Percentiles rank a stretch among this genome's conserved stretches.
These are phyloP conservation scores for Ictalurus furcatus DNA, from an alignment of 2,113 vertebrate species.

Conservation along the genomic window DNA sequence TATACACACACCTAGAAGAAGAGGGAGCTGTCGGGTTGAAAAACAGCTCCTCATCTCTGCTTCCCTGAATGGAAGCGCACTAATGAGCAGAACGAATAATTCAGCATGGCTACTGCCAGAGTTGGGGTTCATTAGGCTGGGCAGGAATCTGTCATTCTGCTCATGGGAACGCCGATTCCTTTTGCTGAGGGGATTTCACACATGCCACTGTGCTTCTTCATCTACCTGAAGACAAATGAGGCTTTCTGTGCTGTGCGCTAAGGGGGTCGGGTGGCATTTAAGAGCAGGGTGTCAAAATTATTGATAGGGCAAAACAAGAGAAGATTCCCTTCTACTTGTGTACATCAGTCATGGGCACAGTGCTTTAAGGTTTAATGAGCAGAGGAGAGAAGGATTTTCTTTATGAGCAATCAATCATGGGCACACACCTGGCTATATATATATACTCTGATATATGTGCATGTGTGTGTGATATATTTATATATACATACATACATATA, in stretches of 20 bases:
- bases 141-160: slow-evolving; percentile 53
- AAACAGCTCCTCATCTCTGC: slow-evolving; percentile 43
- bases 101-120: slow-evolving; percentile 39
- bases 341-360: slow-evolving; percentile 37
- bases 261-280: slow-evolving; percentile 16
- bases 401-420: neutral
- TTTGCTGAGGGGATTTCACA: slow-evolving; percentile 12
- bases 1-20: slow-evolving; percentile 8
- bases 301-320: slow-evolving; percentile 47
- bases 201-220: slow-evolving; percentile 35
- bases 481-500: too few species aligned
- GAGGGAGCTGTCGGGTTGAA: neutral
- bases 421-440: neutral
- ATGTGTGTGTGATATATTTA: too few species aligned
- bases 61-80: slow-evolving; percentile 45
- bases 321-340: slow-evolving; percentile 42
- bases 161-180: slow-evolving; percentile 53
- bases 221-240: slow-evolving; percentile 45
- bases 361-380: neutral
- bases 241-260: slow-evolving; percentile 38
- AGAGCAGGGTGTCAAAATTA: slow-evolving; percentile 46
- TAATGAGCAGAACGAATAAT: slow-evolving; percentile 63
- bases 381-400: neutral
- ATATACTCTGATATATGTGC: too few species aligned
- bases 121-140: slow-evolving; percentile 58